Conservation (phyloP, 2,888 invertebrate genomes). For the Agonum fuliginosum region DNA sequence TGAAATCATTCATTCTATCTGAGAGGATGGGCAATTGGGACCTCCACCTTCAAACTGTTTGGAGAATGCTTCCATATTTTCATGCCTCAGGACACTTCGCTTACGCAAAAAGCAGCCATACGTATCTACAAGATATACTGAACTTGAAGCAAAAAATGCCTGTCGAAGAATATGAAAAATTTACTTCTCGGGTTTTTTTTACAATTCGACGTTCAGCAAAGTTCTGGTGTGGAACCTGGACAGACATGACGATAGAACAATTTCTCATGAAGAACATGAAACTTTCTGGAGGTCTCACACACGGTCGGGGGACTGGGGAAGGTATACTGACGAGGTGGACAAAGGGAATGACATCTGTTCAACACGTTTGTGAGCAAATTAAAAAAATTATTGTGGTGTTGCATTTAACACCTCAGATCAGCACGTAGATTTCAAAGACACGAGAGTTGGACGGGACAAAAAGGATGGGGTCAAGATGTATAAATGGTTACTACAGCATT, state of each 20-base stretch:
- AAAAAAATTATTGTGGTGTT: slow-evolving; percentile 58
- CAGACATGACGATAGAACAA: slow-evolving; percentile 68
- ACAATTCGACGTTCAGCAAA: slow-evolving; percentile 62
- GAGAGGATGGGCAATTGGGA: slow-evolving; percentile 66
- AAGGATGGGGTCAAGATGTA: too few relatives aligned
- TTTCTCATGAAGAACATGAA: slow-evolving; percentile 66
- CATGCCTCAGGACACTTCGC: slow-evolving; percentile 66
- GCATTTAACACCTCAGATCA: slow-evolving; percentile 59
- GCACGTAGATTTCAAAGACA: slow-evolving; percentile 63
- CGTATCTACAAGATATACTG: slow-evolving; percentile 70
- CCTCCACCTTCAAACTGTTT: slow-evolving; percentile 62
- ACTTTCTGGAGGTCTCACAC: slow-evolving; percentile 64
- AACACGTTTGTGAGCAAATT: slow-evolving; percentile 61
- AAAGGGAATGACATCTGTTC: slow-evolving; percentile 61
- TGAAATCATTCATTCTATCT: slow-evolving; percentile 66
- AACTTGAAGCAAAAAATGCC: slow-evolving; percentile 64
- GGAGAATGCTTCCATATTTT: slow-evolving; percentile 58
- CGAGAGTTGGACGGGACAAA: too few relatives aligned
- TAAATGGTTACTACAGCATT: too few relatives aligned
- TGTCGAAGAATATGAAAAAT: slow-evolving; percentile 63
- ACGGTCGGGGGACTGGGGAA: slow-evolving; percentile 63
- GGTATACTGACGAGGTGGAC: slow-evolving; percentile 63
- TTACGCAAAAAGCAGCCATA: slow-evolving; percentile 68
- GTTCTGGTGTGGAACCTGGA: slow-evolving; percentile 64
- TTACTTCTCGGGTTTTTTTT: slow-evolving; percentile 61